Evolutionary conservation across 2,888 invertebrate genomes (phyloP), one percentile per base, ranked within the genome.

Genomic region (Theretra japonica): DNA sequence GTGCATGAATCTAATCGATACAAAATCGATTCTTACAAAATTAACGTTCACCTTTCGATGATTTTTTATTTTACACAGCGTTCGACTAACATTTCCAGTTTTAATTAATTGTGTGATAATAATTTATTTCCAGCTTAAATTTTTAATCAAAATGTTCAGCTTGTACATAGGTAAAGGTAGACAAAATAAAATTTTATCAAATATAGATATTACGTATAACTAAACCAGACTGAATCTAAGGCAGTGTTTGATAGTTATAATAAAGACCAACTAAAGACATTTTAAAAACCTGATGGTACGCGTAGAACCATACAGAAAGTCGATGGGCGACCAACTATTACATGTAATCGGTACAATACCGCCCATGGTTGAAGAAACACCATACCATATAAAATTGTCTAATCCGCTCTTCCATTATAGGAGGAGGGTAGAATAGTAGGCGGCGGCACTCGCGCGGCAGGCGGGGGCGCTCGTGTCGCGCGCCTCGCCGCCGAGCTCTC

Each of bases 401-500:
- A 5, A 62, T 15, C 33, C 11, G 15, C 21, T 1, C n/a, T 6
- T 21, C 6, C 41, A 15, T 48, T 68, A 0, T 68, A 94, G 93
- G 93, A 91, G 80, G 93, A 93, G 76, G 92, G 91, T 1, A 87
- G 92, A 0, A 80, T 87, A 0, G 92, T 93, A 0, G 90, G 92
- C 17, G 90, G 89, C 0, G 91, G 91, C 0, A 82, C 85, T 0
- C 82, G 90, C 3, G 76, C 85, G 0, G 82, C 84, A 0, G 90
- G 91, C 0, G 86, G 90, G 0, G 93, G 93, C 0, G 90, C 84
- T 0, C 80, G 91, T 1, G 93, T 94, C 1, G 93, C 93, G 0
- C 86, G 88, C 0, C 81, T 94, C 72, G 96, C 98, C 75, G 98
- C 98, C 79, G 97, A 97, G 77, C 97, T 98, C 77, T 95, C 98